Conservation (phyloP, 2,113 vertebrate species). For the Seriola dumerili region DNA sequence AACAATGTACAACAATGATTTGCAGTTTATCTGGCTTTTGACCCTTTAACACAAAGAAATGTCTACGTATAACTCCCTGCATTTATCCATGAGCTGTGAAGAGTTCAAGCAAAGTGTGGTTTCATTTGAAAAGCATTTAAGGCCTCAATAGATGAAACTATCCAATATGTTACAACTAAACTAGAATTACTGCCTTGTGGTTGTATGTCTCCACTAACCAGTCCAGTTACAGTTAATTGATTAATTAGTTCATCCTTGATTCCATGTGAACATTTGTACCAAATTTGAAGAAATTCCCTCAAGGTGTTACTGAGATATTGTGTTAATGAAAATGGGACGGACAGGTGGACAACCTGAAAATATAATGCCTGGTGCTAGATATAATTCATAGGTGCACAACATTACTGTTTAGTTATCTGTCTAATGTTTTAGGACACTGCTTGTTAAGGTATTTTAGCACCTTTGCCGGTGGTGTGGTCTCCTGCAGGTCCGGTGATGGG, state of each 20-base stretch:
- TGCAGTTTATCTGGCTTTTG: neutral
- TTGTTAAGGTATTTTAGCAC: conserved; percentile 43
- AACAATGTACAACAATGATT: conserved; percentile 9
- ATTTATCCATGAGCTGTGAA: neutral
- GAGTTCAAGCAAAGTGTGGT: neutral
- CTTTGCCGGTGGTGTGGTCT: conserved; percentile 81
- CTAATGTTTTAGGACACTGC: neutral
- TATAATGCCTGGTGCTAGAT: no score
- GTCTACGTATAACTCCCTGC: neutral
- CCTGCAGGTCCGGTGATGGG: conserved; percentile 81
- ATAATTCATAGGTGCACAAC: neutral
- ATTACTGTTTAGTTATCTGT: neutral
- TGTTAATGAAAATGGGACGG: no score
- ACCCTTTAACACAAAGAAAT: neutral
- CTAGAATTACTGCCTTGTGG: no score
- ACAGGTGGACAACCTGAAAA: no score
- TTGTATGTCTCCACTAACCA: no score
- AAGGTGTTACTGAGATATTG: no score
- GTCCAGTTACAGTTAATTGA: no score
- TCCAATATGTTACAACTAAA: no score
- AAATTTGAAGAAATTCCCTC: no score
- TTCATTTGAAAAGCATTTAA: neutral
- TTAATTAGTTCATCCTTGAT: no score
- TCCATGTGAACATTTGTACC: no score
- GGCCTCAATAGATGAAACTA: neutral